These are phyloP conservation scores for Crotalus horridus DNA, from an alignment of 2,113 vertebrate species.

Conservation along the genomic window DNA sequence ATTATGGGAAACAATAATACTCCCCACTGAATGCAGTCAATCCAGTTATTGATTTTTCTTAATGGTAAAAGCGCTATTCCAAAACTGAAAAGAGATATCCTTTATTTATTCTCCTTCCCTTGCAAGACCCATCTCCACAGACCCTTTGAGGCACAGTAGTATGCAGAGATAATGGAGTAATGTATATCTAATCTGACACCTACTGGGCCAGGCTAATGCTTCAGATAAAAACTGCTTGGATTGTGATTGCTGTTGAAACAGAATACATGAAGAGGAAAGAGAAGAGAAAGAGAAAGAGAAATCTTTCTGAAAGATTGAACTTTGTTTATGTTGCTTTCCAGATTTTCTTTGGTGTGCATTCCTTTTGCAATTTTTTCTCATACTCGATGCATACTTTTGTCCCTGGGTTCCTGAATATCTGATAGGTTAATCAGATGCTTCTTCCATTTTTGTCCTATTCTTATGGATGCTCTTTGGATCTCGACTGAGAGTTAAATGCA, in stretches of 20 bases:
- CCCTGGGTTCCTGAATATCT: conserved; percentile 14
- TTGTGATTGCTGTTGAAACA: conserved; percentile 55
- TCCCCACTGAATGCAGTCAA: conserved; percentile 77
- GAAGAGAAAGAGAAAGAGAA: not conserved
- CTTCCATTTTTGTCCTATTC: not conserved
- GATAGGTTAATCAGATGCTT: not conserved
- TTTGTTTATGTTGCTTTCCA: conserved; percentile 36
- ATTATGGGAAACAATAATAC: conserved; percentile 82
- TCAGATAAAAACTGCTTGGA: conserved; percentile 67
- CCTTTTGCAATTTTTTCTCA: conserved; percentile 22
- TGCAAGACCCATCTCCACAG: conserved; percentile 58
- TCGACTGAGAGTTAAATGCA: not conserved
- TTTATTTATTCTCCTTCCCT: conserved; percentile 67
- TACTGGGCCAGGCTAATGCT: conserved; percentile 71
- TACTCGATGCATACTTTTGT: not conserved
- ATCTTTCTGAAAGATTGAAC: not conserved
- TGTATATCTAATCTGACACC: conserved; percentile 79
- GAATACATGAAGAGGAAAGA: conserved; percentile 19
- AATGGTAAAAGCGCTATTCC: conserved; percentile 79
- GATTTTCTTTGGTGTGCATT: not conserved
- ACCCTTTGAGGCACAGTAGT: conserved; percentile 68
- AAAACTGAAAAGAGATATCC: conserved; percentile 71
- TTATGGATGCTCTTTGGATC: not conserved
- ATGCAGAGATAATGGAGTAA: conserved; percentile 70
- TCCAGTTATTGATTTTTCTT: conserved; percentile 88